Percentiles rank a stretch among this genome's conserved stretches.
These are phyloP conservation scores for Alligator mississippiensis DNA, from an alignment of 2,113 vertebrate genomes.

Conservation along the genomic window DNA sequence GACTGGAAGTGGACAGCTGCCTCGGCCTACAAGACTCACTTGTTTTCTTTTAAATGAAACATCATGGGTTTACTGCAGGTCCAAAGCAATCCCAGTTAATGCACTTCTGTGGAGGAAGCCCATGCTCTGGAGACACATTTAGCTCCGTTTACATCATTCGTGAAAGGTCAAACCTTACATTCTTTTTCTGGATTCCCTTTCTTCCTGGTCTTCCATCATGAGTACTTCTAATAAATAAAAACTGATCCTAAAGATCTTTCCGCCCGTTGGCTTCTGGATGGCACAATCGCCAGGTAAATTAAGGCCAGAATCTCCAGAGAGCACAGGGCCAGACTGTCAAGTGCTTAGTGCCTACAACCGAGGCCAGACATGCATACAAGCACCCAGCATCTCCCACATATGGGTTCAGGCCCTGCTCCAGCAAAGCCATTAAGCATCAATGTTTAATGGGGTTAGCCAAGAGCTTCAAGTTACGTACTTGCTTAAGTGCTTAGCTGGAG, in stretches of 20 bases:
- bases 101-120: neutral
- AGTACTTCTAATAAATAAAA: neutral
- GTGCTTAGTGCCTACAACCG: neutral
- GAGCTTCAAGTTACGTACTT: neutral
- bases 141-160: too few species aligned
- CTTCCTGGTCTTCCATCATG: accelerated
- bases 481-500: neutral
- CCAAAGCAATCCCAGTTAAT: neutral
- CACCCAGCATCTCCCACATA: neutral
- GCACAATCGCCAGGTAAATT: neutral
- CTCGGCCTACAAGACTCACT: neutral
- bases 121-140: neutral
- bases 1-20: neutral
- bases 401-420: neutral
- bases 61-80: neutral
- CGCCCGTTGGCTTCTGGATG: neutral
- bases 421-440: neutral
- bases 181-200: neutral
- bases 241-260: neutral
- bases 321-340: neutral
- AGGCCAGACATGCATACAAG: neutral
- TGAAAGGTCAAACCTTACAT: neutral
- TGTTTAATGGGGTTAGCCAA: neutral
- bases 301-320: neutral
- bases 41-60: neutral